A percentile compares a stretch with the other conserved stretches of the same genome.
phyloP scores from a whole-genome alignment of 2,797 vertebrate genomes.

The Gobio occitaniae region DNA sequence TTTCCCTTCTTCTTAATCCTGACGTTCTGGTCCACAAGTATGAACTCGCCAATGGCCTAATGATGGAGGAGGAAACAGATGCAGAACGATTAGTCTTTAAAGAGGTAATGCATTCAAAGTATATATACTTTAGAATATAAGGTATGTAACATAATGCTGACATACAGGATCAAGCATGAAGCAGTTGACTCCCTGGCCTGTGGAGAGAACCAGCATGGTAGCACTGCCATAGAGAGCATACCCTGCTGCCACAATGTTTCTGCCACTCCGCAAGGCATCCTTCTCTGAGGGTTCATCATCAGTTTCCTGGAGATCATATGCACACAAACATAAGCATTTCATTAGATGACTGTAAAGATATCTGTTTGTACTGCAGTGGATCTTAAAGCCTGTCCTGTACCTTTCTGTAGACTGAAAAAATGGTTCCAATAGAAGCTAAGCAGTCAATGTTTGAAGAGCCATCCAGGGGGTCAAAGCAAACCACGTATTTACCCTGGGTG shows the following conservation, averaged over 20 bases:
- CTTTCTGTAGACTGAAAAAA: constrained; percentile 96
- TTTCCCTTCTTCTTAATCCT: constrained; percentile 95
- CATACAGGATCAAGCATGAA: constrained; percentile 98
- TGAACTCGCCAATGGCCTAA: constrained; percentile 96
- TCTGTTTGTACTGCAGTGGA: not conserved
- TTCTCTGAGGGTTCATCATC: constrained; percentile 83
- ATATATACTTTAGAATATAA: not conserved
- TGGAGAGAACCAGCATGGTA: constrained; percentile 94
- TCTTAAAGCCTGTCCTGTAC: constrained; percentile 64
- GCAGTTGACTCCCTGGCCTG: constrained; percentile 91
- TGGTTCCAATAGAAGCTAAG: constrained; percentile 96
- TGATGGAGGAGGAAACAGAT: constrained; percentile 27
- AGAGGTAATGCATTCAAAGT: not conserved
- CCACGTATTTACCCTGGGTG: constrained; percentile 95
- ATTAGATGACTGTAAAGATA: constrained; percentile 1
- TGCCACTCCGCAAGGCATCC: constrained; percentile 90
- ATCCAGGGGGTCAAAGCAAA: constrained; percentile 97
- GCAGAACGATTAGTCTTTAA: not conserved
- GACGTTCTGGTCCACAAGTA: constrained; percentile 89
- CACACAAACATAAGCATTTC: constrained; percentile 40
- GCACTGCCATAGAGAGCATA: constrained; percentile 97
- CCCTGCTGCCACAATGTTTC: constrained; percentile 91
- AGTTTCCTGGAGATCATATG: constrained; percentile 72
- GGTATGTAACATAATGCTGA: not conserved
- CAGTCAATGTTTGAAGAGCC: constrained; percentile 99